Base-by-base conservation (phyloP, 35 echinoderm and acorn worm species). In the Anneissia japonica region DNA sequence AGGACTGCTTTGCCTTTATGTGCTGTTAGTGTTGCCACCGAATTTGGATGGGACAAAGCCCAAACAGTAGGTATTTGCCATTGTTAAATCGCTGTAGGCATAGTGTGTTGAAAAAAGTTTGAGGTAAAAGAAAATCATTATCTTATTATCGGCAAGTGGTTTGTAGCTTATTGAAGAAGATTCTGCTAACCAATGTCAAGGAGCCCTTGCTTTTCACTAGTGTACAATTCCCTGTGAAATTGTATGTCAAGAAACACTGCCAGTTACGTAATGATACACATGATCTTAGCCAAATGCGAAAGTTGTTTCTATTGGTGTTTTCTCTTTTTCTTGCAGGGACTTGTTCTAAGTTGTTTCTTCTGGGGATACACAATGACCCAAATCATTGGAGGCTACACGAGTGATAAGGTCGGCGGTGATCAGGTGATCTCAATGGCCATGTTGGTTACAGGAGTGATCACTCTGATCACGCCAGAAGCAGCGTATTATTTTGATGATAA, bases 331-430 rank as follows among this genome's bases (percentile, higher is more conserved):
- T 74, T 90, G 31, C 90, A 99, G 96, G 96, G 96, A 64, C 78
- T 99, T 38, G 96, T 99, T 3, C 39, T 99, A n/a, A 89, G 88
- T 35, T 91, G 87, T 28, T 99, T 99, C 84, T 91, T 99, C 83
- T 99, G 96, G 96, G 96, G 96, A 40, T 99, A 99, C 64, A 89
- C 96, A 32, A 37, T 91, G 83, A 88, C 85, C 32, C 96, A 99
- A 72, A 91, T 99, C 16, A 78, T 90, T 35, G 92, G 91, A 38
- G 96, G 96, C 28, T 82, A 89, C 13, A 77, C 94, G 6, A 99
- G 96, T 76, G 96, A 99, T 55, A 93, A 75, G 32, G 91, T 94
- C 29, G 96, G 96, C 1, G 96, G 96, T 40, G 96, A 99, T 29
- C 82, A 86, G 33, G 84, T 99, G 26, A 83, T 99, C 30, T 82